Conservation (phyloP, 2,888 invertebrate genomes). For the Anoncus sp. region DNA sequence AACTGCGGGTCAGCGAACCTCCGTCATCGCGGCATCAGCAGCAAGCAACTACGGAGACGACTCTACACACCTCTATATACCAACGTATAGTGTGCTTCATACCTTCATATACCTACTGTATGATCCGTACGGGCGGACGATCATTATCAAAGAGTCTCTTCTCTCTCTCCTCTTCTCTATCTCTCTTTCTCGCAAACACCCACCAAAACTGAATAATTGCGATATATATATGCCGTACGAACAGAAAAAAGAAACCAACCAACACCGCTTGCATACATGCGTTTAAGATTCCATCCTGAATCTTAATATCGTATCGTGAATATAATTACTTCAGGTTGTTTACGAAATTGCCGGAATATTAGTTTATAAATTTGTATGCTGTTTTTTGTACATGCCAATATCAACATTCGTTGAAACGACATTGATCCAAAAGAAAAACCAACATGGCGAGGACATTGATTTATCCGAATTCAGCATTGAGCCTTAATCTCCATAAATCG, state of each 20-base stretch:
- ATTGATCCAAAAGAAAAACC: background rate
- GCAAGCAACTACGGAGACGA: slow-evolving; percentile 78
- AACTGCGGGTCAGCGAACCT: slow-evolving; percentile 63
- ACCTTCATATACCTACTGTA: slow-evolving; percentile 38
- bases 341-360: no score
- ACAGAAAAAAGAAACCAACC: background rate
- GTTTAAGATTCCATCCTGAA: no score
- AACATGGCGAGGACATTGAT: slow-evolving; percentile 26
- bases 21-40: slow-evolving; percentile 56
- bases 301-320: no score
- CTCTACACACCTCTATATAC: slow-evolving; percentile 10
- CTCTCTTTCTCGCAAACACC: slow-evolving; percentile 47
- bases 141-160: slow-evolving; percentile 56
- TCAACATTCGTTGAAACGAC: no score
- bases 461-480: background rate
- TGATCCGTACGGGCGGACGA: slow-evolving; percentile 44
- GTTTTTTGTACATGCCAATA: no score
- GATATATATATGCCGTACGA: background rate
- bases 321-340: no score
- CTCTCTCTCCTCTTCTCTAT: slow-evolving; percentile 16
- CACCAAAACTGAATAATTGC: slow-evolving; percentile 43
- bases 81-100: slow-evolving; percentile 35
- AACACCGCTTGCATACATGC: background rate
- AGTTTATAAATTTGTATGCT: no score
- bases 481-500: background rate